Conservation (phyloP, 2,888 invertebrate genomes). For the Eubasilissa splendida region DNA sequence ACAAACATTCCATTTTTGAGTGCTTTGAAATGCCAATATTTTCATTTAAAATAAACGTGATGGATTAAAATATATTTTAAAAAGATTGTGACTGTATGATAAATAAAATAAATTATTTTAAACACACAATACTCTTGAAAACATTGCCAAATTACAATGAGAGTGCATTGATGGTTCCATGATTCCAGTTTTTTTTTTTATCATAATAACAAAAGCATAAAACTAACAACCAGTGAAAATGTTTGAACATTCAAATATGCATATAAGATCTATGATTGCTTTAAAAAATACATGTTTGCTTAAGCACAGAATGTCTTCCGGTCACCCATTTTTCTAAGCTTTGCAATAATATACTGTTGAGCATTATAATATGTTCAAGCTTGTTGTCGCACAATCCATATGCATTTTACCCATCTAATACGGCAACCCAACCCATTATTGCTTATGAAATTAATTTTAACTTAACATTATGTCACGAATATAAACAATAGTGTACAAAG, state of each 20-base stretch:
- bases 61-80: too few relatives aligned
- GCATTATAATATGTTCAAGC: background rate
- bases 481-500: constrained; percentile 3
- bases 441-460: background rate
- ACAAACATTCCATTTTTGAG: too few relatives aligned
- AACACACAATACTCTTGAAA: too few relatives aligned
- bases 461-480: background rate
- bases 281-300: constrained; percentile 10
- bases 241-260: background rate
- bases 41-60: too few relatives aligned
- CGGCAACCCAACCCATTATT: background rate
- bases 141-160: too few relatives aligned
- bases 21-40: too few relatives aligned
- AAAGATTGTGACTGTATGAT: too few relatives aligned
- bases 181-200: too few relatives aligned
- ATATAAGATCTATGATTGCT: constrained; percentile 3
- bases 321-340: constrained; percentile 13
- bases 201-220: too few relatives aligned
- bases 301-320: constrained; percentile 16
- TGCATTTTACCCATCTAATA: constrained; percentile 1
- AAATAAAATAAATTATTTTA: too few relatives aligned
- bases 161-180: too few relatives aligned
- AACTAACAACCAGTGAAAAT: too few relatives aligned
- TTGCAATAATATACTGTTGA: background rate
- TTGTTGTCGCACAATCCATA: constrained; percentile 13